Conservation (phyloP, 2,888 invertebrate species). For the Conus canariensis region DNA sequence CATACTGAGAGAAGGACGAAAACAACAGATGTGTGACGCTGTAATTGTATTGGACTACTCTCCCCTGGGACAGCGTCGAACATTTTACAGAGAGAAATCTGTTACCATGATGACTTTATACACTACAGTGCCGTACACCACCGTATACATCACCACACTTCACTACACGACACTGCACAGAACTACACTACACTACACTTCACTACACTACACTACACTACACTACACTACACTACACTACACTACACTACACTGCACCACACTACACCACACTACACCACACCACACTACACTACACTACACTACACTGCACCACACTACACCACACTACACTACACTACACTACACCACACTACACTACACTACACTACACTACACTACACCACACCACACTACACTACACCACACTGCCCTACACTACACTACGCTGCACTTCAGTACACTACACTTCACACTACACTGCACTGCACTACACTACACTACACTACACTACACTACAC, state of each 20-base stretch:
- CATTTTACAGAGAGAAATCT: too few species aligned
- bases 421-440: background rate
- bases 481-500: background rate
- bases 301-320: too few species aligned
- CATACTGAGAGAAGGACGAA: too few species aligned
- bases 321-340: conserved; percentile 1
- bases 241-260: background rate
- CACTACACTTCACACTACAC: background rate
- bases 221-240: too few species aligned
- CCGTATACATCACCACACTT: too few species aligned
- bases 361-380: background rate
- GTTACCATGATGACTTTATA: background rate
- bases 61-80: too few species aligned
- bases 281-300: background rate
- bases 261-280: background rate
- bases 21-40: too few species aligned
- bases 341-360: background rate
- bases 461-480: conserved; percentile 11
- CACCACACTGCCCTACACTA: background rate
- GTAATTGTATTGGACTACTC: too few species aligned
- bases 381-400: conserved; percentile 18
- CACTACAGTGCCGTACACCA: background rate
- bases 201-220: background rate
- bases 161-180: too few species aligned
- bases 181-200: too few species aligned